phyloP scores from a whole-genome alignment of 2,797 vertebrate genomes.

The Sus cebifrons region DNA sequence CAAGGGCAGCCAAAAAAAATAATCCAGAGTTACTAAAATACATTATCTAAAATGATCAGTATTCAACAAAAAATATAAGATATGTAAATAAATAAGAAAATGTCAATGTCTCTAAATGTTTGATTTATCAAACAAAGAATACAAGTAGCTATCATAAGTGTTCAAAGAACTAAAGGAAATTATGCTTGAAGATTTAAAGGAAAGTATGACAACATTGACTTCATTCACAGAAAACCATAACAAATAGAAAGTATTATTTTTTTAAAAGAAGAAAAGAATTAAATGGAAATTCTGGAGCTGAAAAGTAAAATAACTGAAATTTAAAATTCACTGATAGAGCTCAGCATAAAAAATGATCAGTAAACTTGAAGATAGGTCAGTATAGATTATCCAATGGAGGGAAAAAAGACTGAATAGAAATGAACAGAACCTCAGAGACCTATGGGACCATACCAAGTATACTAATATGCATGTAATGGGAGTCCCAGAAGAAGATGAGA shows the following conservation, averaged over 20 bases:
- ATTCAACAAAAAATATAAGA: constrained; percentile 51
- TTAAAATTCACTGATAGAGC: not conserved
- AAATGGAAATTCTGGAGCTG: constrained; percentile 49
- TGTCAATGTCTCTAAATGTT: constrained; percentile 31
- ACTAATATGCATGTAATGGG: not conserved
- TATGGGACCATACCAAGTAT: not conserved
- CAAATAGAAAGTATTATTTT: not conserved
- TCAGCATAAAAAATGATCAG: constrained; percentile 21
- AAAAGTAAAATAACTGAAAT: constrained; percentile 54
- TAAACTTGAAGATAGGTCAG: constrained; percentile 8
- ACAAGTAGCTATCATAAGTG: constrained; percentile 53
- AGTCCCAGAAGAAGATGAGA: not conserved
- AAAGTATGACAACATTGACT: constrained; percentile 24
- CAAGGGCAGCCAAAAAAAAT: not conserved
- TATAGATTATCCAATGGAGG: not conserved
- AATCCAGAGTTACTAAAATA: constrained; percentile 60
- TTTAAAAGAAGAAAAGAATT: not conserved
- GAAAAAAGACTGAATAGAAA: constrained; percentile 18
- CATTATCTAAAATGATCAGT: constrained; percentile 41
- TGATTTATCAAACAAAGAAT: constrained; percentile 53
- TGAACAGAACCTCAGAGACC: not conserved
- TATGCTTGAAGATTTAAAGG: constrained; percentile 56
- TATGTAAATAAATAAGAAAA: constrained; percentile 65
- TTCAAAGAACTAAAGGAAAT: constrained; percentile 46
- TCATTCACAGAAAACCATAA: constrained; percentile 32